Evolutionary conservation across 2,113 vertebrate species (phyloP).

Genomic region (Barnardius zonarius): DNA sequence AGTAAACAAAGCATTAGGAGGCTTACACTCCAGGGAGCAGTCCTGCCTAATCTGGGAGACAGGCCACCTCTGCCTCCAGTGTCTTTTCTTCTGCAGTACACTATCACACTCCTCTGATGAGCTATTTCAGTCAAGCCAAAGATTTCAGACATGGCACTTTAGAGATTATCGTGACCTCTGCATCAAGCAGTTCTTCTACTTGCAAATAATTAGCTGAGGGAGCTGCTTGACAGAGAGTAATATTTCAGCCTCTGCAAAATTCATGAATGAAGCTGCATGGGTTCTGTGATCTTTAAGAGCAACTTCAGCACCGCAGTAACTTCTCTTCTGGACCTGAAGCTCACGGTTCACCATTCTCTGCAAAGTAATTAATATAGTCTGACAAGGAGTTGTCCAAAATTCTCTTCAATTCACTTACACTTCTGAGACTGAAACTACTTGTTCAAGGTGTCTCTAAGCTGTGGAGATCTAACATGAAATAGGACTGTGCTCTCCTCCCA

Average conservation of each 20-base stretch:
- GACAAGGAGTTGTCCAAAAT: not conserved
- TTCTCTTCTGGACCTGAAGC: not conserved
- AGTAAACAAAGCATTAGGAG: constrained; percentile 52
- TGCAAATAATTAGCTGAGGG: not conserved
- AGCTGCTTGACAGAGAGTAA: not conserved
- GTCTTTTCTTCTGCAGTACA: not conserved
- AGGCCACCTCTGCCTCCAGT: not conserved
- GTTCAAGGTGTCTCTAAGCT: not conserved
- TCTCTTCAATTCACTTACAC: not conserved
- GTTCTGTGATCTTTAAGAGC: not conserved
- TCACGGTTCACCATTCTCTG: not conserved
- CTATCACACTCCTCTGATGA: not conserved
- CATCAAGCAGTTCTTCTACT: not conserved
- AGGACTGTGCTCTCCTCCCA: not conserved
- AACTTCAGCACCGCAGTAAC: not conserved
- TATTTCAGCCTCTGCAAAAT: not conserved
- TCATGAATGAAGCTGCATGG: not conserved
- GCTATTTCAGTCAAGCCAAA: not conserved
- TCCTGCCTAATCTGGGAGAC: not conserved
- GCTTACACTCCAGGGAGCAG: not conserved
- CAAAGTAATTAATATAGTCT: not conserved
- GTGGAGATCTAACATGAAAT: not conserved
- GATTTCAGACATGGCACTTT: not conserved
- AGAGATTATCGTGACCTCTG: not conserved
- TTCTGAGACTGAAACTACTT: not conserved